These are phyloP conservation scores for Dicrostonyx torquatus DNA, from an alignment of 2,797 vertebrate genomes.

Conservation along the genomic window DNA sequence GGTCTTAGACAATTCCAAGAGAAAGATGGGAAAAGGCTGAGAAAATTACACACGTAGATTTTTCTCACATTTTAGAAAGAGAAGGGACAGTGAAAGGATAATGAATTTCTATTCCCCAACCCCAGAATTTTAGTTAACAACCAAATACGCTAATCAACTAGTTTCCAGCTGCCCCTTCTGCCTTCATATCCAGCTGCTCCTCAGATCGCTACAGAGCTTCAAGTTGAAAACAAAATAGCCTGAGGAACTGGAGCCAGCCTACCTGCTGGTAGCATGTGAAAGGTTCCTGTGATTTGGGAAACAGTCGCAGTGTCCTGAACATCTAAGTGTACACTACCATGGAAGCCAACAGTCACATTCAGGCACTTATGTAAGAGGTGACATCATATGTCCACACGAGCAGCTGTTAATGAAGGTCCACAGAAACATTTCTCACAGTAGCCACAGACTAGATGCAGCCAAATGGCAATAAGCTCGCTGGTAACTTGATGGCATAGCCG, in stretches of 20 bases:
- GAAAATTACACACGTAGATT: not conserved
- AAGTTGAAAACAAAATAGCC: constrained; percentile 33
- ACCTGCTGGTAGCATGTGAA: not conserved
- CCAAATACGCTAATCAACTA: not conserved
- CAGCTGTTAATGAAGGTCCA: not conserved
- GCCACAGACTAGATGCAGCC: not conserved
- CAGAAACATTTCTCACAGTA: not conserved
- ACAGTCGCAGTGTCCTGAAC: not conserved
- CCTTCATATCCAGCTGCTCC: not conserved
- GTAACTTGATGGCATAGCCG: not conserved
- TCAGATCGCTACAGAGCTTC: not conserved
- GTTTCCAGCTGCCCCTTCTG: not conserved
- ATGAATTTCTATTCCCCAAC: not conserved
- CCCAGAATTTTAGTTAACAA: constrained; percentile 30
- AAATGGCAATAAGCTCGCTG: not conserved
- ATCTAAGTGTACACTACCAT: not conserved
- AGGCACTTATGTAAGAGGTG: not conserved
- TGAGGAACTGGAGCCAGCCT: not conserved
- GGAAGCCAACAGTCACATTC: not conserved
- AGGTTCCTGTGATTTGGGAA: not conserved
- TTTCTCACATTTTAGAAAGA: not conserved
- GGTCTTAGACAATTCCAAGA: not conserved
- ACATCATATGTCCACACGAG: not conserved
- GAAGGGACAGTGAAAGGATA: not conserved
- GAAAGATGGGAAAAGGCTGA: not conserved